These are phyloP conservation scores for Pipra filicauda DNA, from an alignment of 2,113 vertebrate species.

Conservation along the genomic window DNA sequence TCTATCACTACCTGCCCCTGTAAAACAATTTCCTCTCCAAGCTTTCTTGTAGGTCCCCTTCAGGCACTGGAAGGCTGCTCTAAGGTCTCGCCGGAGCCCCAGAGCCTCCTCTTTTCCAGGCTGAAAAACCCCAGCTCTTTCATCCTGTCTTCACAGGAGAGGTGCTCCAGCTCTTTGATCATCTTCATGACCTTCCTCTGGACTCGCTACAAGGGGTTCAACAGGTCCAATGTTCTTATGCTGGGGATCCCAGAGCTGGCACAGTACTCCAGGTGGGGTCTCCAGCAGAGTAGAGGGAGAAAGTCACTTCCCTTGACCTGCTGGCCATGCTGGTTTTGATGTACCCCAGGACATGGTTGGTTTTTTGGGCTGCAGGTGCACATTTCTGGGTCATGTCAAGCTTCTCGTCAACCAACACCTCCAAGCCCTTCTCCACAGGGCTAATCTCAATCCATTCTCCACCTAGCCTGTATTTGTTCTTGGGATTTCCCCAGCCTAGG, in stretches of 20 bases:
- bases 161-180: neutral
- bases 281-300: neutral
- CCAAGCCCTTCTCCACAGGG: neutral
- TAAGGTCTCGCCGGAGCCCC: neutral
- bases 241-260: neutral
- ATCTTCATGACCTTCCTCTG: neutral
- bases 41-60: neutral
- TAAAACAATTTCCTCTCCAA: neutral
- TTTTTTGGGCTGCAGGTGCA: neutral
- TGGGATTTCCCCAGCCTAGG: neutral
- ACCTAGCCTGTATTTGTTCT: neutral
- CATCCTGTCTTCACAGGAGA: neutral
- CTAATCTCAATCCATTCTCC: neutral
- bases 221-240: neutral
- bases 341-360: neutral
- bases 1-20: neutral
- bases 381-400: fast-evolving
- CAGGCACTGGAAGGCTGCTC: neutral
- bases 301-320: neutral
- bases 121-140: neutral
- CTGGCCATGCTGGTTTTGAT: neutral
- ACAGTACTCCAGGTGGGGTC: neutral
- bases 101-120: neutral
- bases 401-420: neutral
- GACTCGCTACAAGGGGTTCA: neutral